Evolutionary conservation across 1,140 invertebrate genomes (phyloP), one percentile per base, ranked within the genome.

Genomic region (Carcinoscorpius rotundicauda): DNA sequence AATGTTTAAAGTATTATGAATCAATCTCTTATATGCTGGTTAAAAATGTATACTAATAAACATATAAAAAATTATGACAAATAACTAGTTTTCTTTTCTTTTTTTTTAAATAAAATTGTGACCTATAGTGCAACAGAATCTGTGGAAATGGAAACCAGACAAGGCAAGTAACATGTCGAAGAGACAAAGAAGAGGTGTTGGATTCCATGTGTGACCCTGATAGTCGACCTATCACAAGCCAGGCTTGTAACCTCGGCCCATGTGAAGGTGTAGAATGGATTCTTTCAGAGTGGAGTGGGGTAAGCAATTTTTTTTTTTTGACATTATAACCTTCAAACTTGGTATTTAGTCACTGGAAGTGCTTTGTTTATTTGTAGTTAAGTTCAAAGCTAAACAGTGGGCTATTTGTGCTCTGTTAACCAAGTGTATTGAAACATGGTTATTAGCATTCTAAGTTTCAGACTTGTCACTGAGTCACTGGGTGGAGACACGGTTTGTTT

Each of bases 251-350:
- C 65, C 69, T 89, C 51, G 81, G 86, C 58, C 90, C 92, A 4
- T 97, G 93, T 73, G 89, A 90, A 62, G 93, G 93, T 8, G 84
- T 94, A 10, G 93, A 96, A 75, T 97, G 93, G 91, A 82, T 94
- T 52, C 80, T 84, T 0, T 87, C 89, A 5, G 84, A 87, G 49
- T 97, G 93, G 93, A 85, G 84, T 56, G 89, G 91, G 64, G 92
- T 94, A 81, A 86, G 85, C 71, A 49, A 0, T 29, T 29, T 29
- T 29, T 29, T 29, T 0, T 29, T 29, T 29, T 29, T 29, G 29
- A 29, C 29, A 29, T 29, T 29, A 29, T 29, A 29, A 29, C 29
- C 29, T 29, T 29, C 29, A 29, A 29, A 29, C 29, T 29, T 29
- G 29, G 29, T 29, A 29, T 29, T 29, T 29, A 29, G 29, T 29